Evolutionary conservation across 2,888 invertebrate species (phyloP), one percentile per base, ranked within the genome.

Genomic region (Drosophila neoperkinsi): DNA sequence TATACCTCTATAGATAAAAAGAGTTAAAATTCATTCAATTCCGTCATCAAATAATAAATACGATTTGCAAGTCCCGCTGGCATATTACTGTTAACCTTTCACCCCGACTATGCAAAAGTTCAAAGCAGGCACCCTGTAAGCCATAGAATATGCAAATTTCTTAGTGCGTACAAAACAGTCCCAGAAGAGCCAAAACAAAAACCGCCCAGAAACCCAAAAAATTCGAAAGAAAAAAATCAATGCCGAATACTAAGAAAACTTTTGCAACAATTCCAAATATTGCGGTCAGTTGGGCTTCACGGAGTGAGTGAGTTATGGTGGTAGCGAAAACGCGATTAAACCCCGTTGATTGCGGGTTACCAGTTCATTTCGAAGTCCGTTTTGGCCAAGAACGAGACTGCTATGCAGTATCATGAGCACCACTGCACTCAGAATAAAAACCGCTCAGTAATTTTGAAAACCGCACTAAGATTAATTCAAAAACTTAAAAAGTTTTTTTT

Each of bases 281-380:
- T 82, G 73, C 65, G 80, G 84, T 71, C 72, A 70, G 73, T 66
- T 30, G 30, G 61, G 36, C 34, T 67, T 51, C 73, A 33, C 52
- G 10, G 10, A 21, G 31, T 31, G 51, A 36, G 25, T 43, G 56
- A 52, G 56, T 34, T 49, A 50, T 49, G 69, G 57, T 53, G 62
- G 65, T 36, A 51, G 46, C 60, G 62, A 66, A 58, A 80, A 76
- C 77, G 79, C 81, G 81, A 83, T 83, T 77, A 83, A 82, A 67
- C 80, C 77, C 55, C 63, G 55, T 72, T 85, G 84, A 89, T 87
- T 88, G 80, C 71, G 79, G 82, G 83, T 77, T 81, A 79, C 79
- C 67, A 80, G 62, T 77, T 81, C 74, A 74, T 81, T 77, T 77
- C 62, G 67, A 57, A 68, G 73, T 71, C 68, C 76, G 71, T 65